These are phyloP conservation scores for Saturnia pavonia DNA, from an alignment of 2,888 invertebrate species.

Conservation along the genomic window DNA sequence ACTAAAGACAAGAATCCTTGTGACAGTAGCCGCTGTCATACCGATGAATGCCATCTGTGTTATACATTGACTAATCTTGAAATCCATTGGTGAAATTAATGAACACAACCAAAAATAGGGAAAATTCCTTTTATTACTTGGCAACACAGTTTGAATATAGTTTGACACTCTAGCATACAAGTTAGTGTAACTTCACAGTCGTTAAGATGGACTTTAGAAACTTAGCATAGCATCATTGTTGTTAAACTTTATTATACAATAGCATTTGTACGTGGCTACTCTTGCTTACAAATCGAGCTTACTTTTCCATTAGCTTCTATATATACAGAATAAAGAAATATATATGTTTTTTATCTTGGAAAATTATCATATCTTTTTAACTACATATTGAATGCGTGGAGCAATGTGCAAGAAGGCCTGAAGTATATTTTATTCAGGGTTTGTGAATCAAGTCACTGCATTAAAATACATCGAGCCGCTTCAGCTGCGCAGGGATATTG, in stretches of 20 bases:
- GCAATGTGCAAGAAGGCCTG: too few relatives aligned
- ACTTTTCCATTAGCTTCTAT: neutral
- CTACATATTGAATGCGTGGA: too few relatives aligned
- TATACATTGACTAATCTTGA: neutral
- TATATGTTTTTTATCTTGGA: too few relatives aligned
- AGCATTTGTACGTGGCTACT: neutral
- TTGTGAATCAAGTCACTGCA: too few relatives aligned
- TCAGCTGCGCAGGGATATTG: too few relatives aligned
- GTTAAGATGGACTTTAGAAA: slow-evolving; percentile 46
- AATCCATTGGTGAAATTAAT: neutral
- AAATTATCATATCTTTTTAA: too few relatives aligned
- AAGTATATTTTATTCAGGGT: too few relatives aligned
- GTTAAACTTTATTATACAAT: neutral
- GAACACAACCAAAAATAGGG: neutral
- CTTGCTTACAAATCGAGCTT: neutral
- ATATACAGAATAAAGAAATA: too few relatives aligned
- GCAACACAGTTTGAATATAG: slow-evolving; percentile 23
- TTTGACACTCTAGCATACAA: slow-evolving; percentile 42
- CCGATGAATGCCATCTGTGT: too few relatives aligned
- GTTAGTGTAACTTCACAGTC: slow-evolving; percentile 41
- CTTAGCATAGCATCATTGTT: neutral
- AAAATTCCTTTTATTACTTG: slow-evolving; percentile 9
- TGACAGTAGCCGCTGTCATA: too few relatives aligned
- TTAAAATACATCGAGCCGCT: too few relatives aligned
- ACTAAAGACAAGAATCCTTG: too few relatives aligned